Conservation (phyloP, 2,113 vertebrate genomes). For the Cricetomys ansorgei region DNA sequence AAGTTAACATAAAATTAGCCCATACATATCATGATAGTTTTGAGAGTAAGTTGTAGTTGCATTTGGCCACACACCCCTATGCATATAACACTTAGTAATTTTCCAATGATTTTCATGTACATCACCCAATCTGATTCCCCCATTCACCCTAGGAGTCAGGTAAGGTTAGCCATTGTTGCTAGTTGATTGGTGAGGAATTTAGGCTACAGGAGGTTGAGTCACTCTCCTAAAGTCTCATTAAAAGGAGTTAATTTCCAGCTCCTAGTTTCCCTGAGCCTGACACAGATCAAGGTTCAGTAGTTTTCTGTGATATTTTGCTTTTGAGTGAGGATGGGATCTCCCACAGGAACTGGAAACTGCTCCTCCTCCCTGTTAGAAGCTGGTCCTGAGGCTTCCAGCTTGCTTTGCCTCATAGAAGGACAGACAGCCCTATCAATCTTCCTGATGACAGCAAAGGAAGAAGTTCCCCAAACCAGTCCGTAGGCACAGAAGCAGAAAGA, state of each 20-base stretch:
- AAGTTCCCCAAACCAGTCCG: neutral
- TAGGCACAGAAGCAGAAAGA: neutral
- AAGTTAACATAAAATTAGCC: neutral
- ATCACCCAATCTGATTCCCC: neutral
- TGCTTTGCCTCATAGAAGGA: neutral
- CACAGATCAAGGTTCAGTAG: neutral
- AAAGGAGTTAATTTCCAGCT: neutral
- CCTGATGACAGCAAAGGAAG: neutral
- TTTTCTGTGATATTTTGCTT: neutral
- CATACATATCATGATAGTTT: neutral
- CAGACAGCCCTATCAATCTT: neutral
- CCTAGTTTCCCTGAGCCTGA: neutral
- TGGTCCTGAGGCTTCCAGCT: neutral
- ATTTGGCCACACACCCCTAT: too few species aligned
- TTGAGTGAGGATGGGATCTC: neutral
- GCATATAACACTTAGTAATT: neutral
- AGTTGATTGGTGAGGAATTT: neutral
- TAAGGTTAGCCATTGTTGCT: neutral
- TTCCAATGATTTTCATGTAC: neutral
- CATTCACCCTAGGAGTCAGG: neutral
- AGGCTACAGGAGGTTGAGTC: neutral
- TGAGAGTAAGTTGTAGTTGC: neutral
- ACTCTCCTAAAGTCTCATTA: slow-evolving; percentile 29
- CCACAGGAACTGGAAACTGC: neutral
- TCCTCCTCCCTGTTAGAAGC: neutral